A percentile compares a stretch with the other conserved stretches of the same genome.
These are phyloP conservation scores for Phocides pigmalion DNA, from an alignment of 1,140 invertebrate species.

Conservation along the genomic window DNA sequence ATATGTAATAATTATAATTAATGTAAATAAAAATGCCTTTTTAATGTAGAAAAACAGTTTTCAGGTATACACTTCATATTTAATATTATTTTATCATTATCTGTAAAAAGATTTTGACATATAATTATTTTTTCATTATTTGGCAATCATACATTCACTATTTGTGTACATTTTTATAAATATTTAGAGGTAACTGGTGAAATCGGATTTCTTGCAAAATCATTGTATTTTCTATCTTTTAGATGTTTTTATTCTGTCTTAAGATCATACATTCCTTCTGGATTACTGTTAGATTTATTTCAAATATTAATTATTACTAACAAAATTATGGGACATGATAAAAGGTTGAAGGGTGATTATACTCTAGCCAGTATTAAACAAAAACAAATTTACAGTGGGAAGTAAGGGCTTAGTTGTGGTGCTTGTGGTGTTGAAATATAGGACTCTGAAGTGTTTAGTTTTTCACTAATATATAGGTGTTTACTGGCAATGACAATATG, in stretches of 20 bases:
- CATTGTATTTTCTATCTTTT: slow-evolving; percentile 6
- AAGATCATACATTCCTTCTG: slow-evolving; percentile 26
- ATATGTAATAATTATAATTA: neutral
- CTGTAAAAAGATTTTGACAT: slow-evolving; percentile 1
- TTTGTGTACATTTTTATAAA: slow-evolving; percentile 17
- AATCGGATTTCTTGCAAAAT: slow-evolving; percentile 5
- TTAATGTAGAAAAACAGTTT: too few species aligned
- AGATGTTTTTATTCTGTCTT: slow-evolving; percentile 1
- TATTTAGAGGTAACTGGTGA: neutral
- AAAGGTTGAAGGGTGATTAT: slow-evolving; percentile 1
- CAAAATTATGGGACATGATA: neutral
- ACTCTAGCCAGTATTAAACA: neutral
- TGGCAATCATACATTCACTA: slow-evolving; percentile 2
- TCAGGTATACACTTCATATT: neutral
- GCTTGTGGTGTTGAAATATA: neutral
- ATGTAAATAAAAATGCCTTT: neutral
- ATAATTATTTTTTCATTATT: slow-evolving; percentile 8
- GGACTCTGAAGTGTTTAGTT: too few species aligned
- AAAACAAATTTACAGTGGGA: neutral
- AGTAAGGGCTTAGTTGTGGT: slow-evolving; percentile 8
- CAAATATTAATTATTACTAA: too few species aligned
- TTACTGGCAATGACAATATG: neutral
- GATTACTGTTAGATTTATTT: slow-evolving; percentile 8
- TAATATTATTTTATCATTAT: slow-evolving; percentile 5
- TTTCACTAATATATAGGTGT: too few species aligned